Conservation (phyloP, 2,888 invertebrate genomes). For the Dugesia japonica region DNA sequence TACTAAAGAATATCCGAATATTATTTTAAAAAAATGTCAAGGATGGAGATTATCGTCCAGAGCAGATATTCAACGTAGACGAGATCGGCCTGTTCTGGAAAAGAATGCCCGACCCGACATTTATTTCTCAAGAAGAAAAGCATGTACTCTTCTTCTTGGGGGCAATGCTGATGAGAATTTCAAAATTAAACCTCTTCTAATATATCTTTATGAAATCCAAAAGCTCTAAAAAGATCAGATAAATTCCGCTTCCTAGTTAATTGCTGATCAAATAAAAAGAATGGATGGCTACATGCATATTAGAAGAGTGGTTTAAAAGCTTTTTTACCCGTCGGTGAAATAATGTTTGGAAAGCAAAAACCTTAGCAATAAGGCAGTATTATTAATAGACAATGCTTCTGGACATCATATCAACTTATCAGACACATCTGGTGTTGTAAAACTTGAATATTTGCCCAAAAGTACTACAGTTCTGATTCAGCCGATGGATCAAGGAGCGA, state of each 20-base stretch:
- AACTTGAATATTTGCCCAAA: neutral
- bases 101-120: slow-evolving; percentile 36
- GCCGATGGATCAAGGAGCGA: slow-evolving; percentile 21
- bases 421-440: neutral
- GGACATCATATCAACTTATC: neutral
- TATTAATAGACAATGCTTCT: neutral
- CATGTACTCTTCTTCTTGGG: slow-evolving; percentile 40
- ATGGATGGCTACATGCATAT: slow-evolving; percentile 20
- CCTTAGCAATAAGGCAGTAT: neutral
- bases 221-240: slow-evolving; percentile 2
- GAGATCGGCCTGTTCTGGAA: slow-evolving; percentile 38
- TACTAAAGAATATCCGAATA: neutral
- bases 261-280: slow-evolving; percentile 30
- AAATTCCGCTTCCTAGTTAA: slow-evolving; percentile 30
- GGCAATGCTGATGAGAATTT: slow-evolving; percentile 40
- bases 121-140: slow-evolving; percentile 36
- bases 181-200: slow-evolving; percentile 42
- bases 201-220: slow-evolving; percentile 40
- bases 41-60: slow-evolving; percentile 33
- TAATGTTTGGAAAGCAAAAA: neutral
- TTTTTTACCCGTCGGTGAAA: too few species aligned
- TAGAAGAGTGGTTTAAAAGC: slow-evolving; percentile 29
- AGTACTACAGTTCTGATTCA: neutral
- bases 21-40: neutral
- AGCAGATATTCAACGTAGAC: slow-evolving; percentile 36